Evolutionary conservation across 2,888 invertebrate species (phyloP).

Genomic region (Neria commutata): DNA sequence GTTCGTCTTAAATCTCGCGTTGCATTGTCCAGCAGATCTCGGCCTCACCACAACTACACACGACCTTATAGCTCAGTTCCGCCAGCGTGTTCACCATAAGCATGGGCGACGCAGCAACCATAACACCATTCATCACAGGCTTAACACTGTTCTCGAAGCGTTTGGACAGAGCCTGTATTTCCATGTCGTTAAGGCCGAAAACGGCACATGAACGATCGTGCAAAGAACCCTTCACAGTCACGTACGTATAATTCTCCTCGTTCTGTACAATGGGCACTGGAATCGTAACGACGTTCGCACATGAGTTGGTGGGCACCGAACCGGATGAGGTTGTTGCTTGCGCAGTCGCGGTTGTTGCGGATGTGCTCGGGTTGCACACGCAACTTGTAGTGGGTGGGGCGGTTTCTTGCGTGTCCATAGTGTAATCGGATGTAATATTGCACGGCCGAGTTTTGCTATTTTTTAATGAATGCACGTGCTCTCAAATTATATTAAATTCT

Average conservation of each 20-base stretch:
- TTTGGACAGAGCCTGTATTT: conserved; percentile 72
- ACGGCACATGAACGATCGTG: conserved; percentile 76
- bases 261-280: conserved; percentile 59
- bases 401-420: no score
- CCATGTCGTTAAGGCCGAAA: conserved; percentile 76
- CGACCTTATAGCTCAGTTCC: conserved; percentile 78
- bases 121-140: conserved; percentile 74
- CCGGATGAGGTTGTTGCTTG: conserved; percentile 31
- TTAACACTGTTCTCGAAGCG: conserved; percentile 71
- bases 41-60: conserved; percentile 79
- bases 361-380: neutral
- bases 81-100: conserved; percentile 75
- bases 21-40: conserved; percentile 86
- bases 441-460: no score
- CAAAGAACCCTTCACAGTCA: conserved; percentile 80
- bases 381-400: no score
- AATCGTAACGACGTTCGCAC: conserved; percentile 61
- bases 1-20: conserved; percentile 69
- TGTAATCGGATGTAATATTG: no score
- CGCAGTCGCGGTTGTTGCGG: conserved; percentile 12
- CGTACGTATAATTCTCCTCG: conserved; percentile 72
- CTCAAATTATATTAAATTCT: no score
- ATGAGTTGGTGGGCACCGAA: conserved; percentile 22
- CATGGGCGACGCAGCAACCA: conserved; percentile 73
- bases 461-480: no score